Percentiles rank a stretch among this genome's conserved stretches.
Evolutionary conservation across 2,888 invertebrate genomes (phyloP).

Genomic region (Apeira syringaria): DNA sequence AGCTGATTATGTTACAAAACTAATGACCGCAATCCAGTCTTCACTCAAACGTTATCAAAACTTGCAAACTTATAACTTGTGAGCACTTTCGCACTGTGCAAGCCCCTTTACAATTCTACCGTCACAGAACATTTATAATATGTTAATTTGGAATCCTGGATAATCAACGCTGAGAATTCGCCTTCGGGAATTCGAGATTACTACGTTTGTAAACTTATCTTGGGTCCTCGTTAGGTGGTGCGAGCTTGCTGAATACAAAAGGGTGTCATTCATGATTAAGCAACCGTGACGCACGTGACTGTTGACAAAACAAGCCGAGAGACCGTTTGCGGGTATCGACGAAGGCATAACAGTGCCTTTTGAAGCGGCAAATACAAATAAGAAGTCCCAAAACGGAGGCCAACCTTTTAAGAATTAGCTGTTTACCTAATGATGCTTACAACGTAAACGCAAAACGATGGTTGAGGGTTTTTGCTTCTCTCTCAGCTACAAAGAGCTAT

Average conservation of each 20-base stretch:
- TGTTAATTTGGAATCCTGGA: slow-evolving; percentile 76
- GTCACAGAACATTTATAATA: slow-evolving; percentile 54
- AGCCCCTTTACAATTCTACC: slow-evolving; percentile 21
- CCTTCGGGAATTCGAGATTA: slow-evolving; percentile 73
- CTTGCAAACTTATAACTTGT: no score
- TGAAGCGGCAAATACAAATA: slow-evolving; percentile 36
- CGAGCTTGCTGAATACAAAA: slow-evolving; percentile 76
- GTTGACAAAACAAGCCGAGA: slow-evolving; percentile 61
- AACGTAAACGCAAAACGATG: slow-evolving; percentile 9
- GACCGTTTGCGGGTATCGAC: slow-evolving; percentile 47
- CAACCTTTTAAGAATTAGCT: slow-evolving; percentile 29
- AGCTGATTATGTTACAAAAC: no score
- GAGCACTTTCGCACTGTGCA: slow-evolving; percentile 10
- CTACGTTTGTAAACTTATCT: slow-evolving; percentile 79
- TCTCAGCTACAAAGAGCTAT: slow-evolving; percentile 6
- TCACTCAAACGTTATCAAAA: no score
- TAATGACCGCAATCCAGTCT: no score
- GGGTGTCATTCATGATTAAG: slow-evolving; percentile 77
- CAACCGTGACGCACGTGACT: slow-evolving; percentile 67
- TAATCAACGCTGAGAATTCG: slow-evolving; percentile 71
- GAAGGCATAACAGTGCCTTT: slow-evolving; percentile 8
- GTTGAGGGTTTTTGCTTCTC: slow-evolving; percentile 5
- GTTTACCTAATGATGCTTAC: slow-evolving; percentile 17
- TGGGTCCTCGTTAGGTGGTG: slow-evolving; percentile 74
- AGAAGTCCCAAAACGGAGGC: slow-evolving; percentile 24